These are phyloP conservation scores for Epinephelus cyanopodus DNA, from an alignment of 2,113 vertebrate species.

Conservation along the genomic window DNA sequence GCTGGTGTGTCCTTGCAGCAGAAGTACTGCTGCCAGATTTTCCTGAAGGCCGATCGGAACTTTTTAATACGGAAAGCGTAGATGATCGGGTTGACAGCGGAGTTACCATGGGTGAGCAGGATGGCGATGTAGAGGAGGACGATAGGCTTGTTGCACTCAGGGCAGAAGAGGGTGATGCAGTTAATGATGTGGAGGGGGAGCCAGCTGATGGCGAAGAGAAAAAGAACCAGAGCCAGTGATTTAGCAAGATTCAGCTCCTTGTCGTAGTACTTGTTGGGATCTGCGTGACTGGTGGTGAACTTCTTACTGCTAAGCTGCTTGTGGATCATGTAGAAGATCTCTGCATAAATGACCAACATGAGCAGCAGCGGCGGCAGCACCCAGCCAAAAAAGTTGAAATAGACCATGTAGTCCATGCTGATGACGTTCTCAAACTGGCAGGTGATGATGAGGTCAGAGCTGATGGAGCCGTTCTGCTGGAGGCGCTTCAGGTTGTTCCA, in stretches of 20 bases:
- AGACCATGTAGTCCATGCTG: slow-evolving; percentile 99
- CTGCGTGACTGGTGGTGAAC: slow-evolving; percentile 85
- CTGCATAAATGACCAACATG: slow-evolving; percentile 95
- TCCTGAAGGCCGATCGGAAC: slow-evolving; percentile 93
- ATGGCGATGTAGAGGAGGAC: slow-evolving; percentile 92
- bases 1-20: slow-evolving; percentile 86
- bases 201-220: slow-evolving; percentile 95
- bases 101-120: slow-evolving; percentile 96
- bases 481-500: slow-evolving; percentile 92
- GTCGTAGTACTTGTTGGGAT: slow-evolving; percentile 95
- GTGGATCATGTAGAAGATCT: slow-evolving; percentile 98
- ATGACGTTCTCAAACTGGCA: slow-evolving; percentile 97
- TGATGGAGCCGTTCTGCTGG: slow-evolving; percentile 81
- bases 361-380: slow-evolving; percentile 94
- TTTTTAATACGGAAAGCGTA: slow-evolving; percentile 97
- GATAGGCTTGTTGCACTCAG: slow-evolving; percentile 85
- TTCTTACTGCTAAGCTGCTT: slow-evolving; percentile 96
- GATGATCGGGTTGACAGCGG: slow-evolving; percentile 96
- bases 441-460: slow-evolving; percentile 84
- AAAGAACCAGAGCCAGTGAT: slow-evolving; percentile 94
- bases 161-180: slow-evolving; percentile 95
- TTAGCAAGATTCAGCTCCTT: slow-evolving; percentile 98
- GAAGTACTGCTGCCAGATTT: slow-evolving; percentile 95
- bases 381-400: slow-evolving; percentile 99
- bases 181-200: slow-evolving; percentile 95